These are phyloP conservation scores for Rhinogobius similis DNA, from an alignment of 2,113 vertebrate species.

Conservation along the genomic window DNA sequence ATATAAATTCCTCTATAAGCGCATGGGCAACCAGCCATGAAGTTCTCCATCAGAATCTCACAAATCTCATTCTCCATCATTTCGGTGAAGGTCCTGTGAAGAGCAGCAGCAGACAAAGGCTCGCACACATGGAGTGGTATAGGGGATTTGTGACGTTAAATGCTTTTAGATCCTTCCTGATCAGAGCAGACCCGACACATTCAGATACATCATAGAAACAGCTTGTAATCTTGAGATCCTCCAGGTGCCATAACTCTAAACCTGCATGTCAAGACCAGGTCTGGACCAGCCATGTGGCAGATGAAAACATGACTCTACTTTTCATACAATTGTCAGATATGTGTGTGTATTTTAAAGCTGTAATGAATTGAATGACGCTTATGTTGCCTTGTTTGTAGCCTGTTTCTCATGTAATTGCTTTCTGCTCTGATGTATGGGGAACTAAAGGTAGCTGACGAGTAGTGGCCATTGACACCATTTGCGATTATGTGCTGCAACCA, in stretches of 20 bases:
- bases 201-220: not conserved
- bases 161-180: slow-evolving; percentile 11
- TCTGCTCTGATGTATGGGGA: not conserved
- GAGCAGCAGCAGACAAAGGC: slow-evolving; percentile 1
- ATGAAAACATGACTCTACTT: not conserved
- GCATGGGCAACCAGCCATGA: slow-evolving; percentile 19
- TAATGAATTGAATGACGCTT: not conserved
- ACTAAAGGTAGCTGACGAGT: not conserved
- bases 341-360: not conserved
- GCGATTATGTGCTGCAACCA: not conserved
- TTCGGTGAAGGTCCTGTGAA: slow-evolving; percentile 39
- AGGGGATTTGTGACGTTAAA: not conserved
- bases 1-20: slow-evolving; percentile 35
- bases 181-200: not conserved
- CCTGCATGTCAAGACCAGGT: not conserved
- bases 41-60: slow-evolving; percentile 20
- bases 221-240: not conserved
- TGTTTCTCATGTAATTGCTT: not conserved
- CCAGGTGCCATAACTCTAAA: not conserved
- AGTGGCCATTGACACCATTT: not conserved
- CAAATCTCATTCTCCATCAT: slow-evolving; percentile 29
- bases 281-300: not conserved
- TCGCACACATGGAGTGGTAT: slow-evolving; percentile 7
- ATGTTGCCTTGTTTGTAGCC: not conserved
- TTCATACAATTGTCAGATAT: not conserved